phyloP scores from a whole-genome alignment of 1,140 invertebrate species.

The Liolophura sinensis region DNA sequence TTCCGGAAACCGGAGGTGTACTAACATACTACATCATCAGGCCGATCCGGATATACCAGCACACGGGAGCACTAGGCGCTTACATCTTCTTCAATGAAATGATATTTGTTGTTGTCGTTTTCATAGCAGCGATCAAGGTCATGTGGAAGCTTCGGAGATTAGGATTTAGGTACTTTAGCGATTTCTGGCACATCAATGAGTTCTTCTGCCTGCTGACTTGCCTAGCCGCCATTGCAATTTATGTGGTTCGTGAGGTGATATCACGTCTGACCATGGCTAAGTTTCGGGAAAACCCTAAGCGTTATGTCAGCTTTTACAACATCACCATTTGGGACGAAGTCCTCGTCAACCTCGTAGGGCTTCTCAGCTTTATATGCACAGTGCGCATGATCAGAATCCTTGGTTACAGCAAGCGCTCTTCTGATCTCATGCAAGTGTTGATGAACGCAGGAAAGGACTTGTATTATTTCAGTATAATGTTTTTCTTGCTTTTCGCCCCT shows the following conservation, averaged over 20 bases:
- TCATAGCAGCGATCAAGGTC: slow-evolving; percentile 11
- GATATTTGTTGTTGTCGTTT: slow-evolving; percentile 12
- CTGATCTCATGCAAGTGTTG: slow-evolving; percentile 17
- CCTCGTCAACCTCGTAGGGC: slow-evolving; percentile 15
- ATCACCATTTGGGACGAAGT: slow-evolving; percentile 28
- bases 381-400: slow-evolving; percentile 29
- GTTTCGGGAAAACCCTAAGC: slow-evolving; percentile 17
- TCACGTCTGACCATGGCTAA: slow-evolving; percentile 18
- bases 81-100: slow-evolving; percentile 19
- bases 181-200: slow-evolving; percentile 24
- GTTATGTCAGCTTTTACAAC: slow-evolving; percentile 28
- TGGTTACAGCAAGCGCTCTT: slow-evolving; percentile 26
- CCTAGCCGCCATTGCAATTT: slow-evolving; percentile 12
- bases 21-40: slow-evolving; percentile 24
- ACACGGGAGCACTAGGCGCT: slow-evolving; percentile 13
- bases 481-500: slow-evolving; percentile 19
- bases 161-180: slow-evolving; percentile 15
- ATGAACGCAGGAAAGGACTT: slow-evolving; percentile 19
- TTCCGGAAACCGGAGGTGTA: slow-evolving; percentile 57
- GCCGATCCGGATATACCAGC: slow-evolving; percentile 17
- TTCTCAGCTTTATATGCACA: slow-evolving; percentile 23
- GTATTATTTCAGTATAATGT: slow-evolving; percentile 34
- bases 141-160: slow-evolving; percentile 8
- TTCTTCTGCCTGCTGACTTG: slow-evolving; percentile 13
- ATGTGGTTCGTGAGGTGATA: slow-evolving; percentile 12